These are phyloP conservation scores for Pediacus dermestoides DNA, from an alignment of 2,888 invertebrate genomes.

Conservation along the genomic window DNA sequence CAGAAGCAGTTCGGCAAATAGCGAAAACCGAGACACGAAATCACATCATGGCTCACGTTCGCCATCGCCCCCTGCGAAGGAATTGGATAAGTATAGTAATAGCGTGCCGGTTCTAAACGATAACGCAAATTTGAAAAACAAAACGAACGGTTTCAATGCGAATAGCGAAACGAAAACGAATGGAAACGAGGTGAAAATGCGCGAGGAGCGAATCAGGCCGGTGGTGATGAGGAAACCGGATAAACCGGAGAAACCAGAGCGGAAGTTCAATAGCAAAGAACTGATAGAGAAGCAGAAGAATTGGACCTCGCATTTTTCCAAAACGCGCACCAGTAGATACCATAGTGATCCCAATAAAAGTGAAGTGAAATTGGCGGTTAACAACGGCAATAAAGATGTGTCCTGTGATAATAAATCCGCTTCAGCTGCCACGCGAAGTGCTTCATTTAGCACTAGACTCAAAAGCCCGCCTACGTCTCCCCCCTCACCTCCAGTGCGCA, in stretches of 20 bases:
- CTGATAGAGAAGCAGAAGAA: conserved; percentile 87
- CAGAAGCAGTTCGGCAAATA: conserved; percentile 64
- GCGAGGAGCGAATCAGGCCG: conserved; percentile 35
- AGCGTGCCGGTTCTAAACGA: conserved; percentile 53
- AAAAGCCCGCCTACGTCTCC: conserved; percentile 50
- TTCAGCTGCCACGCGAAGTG: conserved; percentile 52
- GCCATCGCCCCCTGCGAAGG: conserved; percentile 48
- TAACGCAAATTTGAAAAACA: conserved; percentile 27
- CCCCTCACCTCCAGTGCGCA: conserved; percentile 50
- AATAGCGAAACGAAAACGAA: conserved; percentile 16
- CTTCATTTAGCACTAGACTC: conserved; percentile 52
- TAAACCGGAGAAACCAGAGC: conserved; percentile 80
- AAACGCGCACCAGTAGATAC: conserved; percentile 61
- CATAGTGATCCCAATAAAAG: conserved; percentile 64
- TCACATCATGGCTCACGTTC: conserved; percentile 44
- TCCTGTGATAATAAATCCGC: conserved; percentile 30
- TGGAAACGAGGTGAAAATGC: conserved; percentile 23
- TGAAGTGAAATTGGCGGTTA: conserved; percentile 53
- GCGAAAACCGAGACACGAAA: conserved; percentile 49
- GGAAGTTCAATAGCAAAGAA: conserved; percentile 78
- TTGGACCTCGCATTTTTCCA: conserved; percentile 88
- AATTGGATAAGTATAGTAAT: conserved; percentile 55
- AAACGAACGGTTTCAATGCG: conserved; percentile 27
- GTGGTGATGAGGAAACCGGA: conserved; percentile 50
- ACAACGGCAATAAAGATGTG: conserved; percentile 37